phyloP scores from a whole-genome alignment of 2,113 vertebrate genomes.

The Macroglossus sobrinus region DNA sequence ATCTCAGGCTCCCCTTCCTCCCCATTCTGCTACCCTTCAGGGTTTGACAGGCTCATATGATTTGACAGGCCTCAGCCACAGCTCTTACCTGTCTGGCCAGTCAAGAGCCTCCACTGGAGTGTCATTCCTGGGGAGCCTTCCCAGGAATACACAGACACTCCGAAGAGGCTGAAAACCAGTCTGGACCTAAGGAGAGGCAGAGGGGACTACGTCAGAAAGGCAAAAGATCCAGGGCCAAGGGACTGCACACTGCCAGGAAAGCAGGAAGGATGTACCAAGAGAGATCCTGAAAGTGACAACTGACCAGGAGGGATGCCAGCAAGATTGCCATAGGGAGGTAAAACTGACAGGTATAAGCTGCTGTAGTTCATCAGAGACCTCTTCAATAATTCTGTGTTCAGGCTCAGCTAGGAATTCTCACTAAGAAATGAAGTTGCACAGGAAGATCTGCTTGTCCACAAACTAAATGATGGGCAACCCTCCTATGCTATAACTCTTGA shows the following conservation, averaged over 20 bases:
- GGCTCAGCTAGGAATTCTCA: background rate
- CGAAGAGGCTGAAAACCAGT: too few relatives aligned
- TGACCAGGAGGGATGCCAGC: background rate
- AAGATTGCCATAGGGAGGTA: background rate
- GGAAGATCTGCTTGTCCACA: background rate
- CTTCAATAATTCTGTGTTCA: too few relatives aligned
- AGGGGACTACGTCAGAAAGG: too few relatives aligned
- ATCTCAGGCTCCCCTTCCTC: too few relatives aligned
- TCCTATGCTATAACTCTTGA: background rate
- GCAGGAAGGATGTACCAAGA: background rate
- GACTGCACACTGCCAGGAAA: background rate
- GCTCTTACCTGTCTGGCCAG: background rate
- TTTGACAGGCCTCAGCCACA: background rate
- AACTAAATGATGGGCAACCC: background rate
- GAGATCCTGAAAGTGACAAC: background rate
- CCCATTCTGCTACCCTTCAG: too few relatives aligned
- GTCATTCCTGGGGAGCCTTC: background rate
- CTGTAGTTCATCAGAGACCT: background rate
- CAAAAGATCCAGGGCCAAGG: background rate
- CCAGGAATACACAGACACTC: background rate
- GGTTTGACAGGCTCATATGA: too few relatives aligned
- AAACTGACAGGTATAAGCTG: background rate
- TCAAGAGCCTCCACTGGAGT: background rate
- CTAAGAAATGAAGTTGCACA: background rate
- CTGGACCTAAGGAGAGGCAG: background rate